Conservation (phyloP, 2,113 vertebrate species). For the Myotis yumanensis region DNA sequence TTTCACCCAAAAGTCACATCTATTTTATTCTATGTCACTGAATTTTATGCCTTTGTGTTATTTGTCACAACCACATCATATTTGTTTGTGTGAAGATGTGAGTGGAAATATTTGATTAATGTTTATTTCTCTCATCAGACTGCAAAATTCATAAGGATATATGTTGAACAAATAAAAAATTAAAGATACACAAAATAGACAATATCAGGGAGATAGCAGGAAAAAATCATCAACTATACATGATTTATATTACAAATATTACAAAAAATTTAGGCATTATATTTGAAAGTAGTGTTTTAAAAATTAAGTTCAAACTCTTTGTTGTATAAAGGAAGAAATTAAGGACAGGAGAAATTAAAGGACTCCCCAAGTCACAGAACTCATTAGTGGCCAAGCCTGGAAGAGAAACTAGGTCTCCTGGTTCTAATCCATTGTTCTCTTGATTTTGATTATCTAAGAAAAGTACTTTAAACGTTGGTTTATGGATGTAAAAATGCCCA, state of each 20-base stretch:
- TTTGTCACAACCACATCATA: not conserved
- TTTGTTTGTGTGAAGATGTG: not conserved
- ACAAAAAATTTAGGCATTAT: not conserved
- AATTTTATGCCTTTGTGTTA: not conserved
- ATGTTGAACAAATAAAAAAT: not conserved
- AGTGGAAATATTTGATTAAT: not conserved
- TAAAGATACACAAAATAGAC: not conserved
- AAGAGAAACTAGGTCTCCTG: constrained; percentile 51
- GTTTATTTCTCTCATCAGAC: not conserved
- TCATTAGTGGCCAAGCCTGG: not conserved
- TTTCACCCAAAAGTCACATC: not conserved
- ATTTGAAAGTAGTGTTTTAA: not conserved
- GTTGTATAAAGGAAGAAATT: constrained; percentile 27
- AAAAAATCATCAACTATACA: not conserved
- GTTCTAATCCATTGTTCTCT: constrained; percentile 2
- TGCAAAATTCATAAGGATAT: not conserved
- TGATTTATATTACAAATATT: not conserved
- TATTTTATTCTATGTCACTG: not conserved
- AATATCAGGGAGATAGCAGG: not conserved
- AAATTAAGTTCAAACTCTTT: not conserved
- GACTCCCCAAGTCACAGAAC: constrained; percentile 44
- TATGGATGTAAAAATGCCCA: not conserved
- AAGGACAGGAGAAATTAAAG: constrained; percentile 39
- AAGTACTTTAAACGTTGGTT: constrained; percentile 12
- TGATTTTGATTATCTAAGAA: not conserved